These are phyloP conservation scores for Tetraneura akinire DNA, from an alignment of 1,140 invertebrate genomes.

Conservation along the genomic window DNA sequence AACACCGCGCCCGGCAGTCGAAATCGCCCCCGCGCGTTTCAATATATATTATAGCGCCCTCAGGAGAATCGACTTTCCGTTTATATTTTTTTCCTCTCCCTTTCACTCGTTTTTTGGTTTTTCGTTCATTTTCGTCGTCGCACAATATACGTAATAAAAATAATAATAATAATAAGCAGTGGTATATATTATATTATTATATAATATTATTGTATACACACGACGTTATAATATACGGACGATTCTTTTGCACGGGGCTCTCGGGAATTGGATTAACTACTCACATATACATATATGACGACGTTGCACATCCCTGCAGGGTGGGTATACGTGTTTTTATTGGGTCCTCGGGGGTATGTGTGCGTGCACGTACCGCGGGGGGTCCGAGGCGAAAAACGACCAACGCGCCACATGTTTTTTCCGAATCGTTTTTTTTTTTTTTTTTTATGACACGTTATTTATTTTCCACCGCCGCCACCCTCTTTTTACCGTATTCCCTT, in stretches of 20 bases:
- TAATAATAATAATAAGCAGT: too few relatives aligned
- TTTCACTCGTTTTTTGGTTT: too few relatives aligned
- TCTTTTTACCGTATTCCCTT: conserved; percentile 54
- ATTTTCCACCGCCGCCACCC: conserved; percentile 45
- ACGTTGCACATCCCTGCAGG: background rate
- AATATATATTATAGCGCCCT: background rate
- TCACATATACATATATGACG: too few relatives aligned
- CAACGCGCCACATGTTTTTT: conserved; percentile 46
- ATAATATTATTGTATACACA: background rate
- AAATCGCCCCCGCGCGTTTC: too few relatives aligned
- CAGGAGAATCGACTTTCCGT: conserved; percentile 27
- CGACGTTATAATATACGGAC: conserved; percentile 3
- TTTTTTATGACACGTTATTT: conserved; percentile 51
- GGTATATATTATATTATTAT: too few relatives aligned
- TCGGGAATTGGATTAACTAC: conserved; percentile 43
- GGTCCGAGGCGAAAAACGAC: conserved; percentile 34
- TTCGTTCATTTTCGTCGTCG: background rate
- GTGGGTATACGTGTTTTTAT: conserved; percentile 10
- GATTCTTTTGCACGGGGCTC: too few relatives aligned
- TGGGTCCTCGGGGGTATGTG: conserved; percentile 41
- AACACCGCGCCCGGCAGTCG: conserved; percentile 31
- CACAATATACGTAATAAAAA: background rate
- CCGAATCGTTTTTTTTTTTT: conserved; percentile 52
- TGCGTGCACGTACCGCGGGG: background rate
- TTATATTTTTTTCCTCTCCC: conserved; percentile 17